Conservation (phyloP, 2,113 vertebrate species). For the Caranx melampygus region DNA sequence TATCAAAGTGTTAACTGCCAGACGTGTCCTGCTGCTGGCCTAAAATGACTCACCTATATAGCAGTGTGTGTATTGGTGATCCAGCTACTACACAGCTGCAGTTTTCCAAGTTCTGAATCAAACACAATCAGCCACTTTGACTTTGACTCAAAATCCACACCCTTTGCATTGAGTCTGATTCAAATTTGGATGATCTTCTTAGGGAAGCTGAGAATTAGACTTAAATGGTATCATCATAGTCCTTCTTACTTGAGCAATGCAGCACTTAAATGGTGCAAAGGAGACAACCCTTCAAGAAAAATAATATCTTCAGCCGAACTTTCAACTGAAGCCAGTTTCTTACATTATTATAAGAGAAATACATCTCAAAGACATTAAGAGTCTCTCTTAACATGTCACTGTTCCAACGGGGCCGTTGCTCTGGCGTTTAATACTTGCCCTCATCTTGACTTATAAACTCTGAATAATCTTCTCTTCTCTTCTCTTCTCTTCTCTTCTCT, state of each 20-base stretch:
- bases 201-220: neutral
- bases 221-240: neutral
- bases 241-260: neutral
- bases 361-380: neutral
- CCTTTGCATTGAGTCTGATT: conserved; percentile 2
- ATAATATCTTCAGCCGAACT: neutral
- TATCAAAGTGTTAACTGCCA: neutral
- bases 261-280: conserved; percentile 10
- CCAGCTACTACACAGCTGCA: neutral
- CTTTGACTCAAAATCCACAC: neutral
- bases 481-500: neutral
- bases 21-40: neutral
- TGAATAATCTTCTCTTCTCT: conserved; percentile 15
- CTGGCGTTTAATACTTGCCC: conserved; percentile 6
- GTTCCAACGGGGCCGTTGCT: neutral
- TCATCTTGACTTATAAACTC: neutral
- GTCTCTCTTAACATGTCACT: neutral
- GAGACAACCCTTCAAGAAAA: neutral
- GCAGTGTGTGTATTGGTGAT: neutral
- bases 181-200: neutral
- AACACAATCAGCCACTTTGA: neutral
- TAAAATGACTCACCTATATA: neutral
- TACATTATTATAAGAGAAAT: conserved; percentile 9
- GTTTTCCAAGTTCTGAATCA: neutral
- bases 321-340: conserved; percentile 3